Evolutionary conservation across 2,888 invertebrate species (phyloP).

Genomic region (Elgonia sp.): DNA sequence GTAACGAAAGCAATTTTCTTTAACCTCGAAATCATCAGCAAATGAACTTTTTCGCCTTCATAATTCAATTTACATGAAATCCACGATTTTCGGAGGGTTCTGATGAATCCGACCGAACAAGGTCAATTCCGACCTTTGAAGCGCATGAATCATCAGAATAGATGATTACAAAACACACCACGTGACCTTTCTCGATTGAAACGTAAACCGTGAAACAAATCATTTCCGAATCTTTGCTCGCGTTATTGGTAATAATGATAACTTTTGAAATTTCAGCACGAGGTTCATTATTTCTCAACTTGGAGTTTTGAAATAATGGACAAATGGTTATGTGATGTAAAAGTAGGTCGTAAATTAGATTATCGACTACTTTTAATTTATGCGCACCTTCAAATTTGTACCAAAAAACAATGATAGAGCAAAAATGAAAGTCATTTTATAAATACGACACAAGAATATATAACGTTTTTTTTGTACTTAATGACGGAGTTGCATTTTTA

Average conservation of each 20-base stretch:
- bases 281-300: background rate
- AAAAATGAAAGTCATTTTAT: too few relatives aligned
- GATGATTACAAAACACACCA: slow-evolving; percentile 27
- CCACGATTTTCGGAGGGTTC: slow-evolving; percentile 31
- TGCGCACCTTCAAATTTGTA: background rate
- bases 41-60: slow-evolving; percentile 24
- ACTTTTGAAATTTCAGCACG: background rate
- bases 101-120: slow-evolving; percentile 15
- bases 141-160: slow-evolving; percentile 45
- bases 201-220: slow-evolving; percentile 34
- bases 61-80: slow-evolving; percentile 30
- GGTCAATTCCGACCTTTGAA: slow-evolving; percentile 28
- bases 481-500: too few relatives aligned
- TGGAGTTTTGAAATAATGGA: background rate
- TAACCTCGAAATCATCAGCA: slow-evolving; percentile 1
- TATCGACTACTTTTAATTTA: background rate
- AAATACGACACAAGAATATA: too few relatives aligned
- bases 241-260: background rate
- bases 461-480: too few relatives aligned
- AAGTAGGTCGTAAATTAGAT: background rate
- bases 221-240: slow-evolving; percentile 30
- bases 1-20: slow-evolving; percentile 40
- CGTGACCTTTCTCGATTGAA: slow-evolving; percentile 40
- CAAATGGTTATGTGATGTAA: background rate
- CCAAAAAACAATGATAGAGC: background rate